A percentile compares a stretch with the other conserved stretches of the same genome.
These are phyloP conservation scores for Drosophila seguyi DNA, from an alignment of 1,140 invertebrate genomes.

Conservation along the genomic window DNA sequence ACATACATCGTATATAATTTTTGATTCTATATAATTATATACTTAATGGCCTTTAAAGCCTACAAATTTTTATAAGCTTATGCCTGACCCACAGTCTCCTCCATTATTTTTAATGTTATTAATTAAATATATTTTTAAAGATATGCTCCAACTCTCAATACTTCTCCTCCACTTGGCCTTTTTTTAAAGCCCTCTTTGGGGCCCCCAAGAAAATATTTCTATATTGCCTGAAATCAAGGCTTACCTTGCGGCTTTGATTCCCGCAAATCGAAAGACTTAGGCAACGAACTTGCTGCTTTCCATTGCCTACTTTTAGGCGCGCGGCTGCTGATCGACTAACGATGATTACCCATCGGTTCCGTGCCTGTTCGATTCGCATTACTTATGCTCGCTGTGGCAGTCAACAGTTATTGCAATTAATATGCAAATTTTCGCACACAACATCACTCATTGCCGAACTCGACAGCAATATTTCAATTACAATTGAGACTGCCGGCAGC, in stretches of 20 bases:
- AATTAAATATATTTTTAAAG: too few relatives aligned
- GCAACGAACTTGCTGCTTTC: slow-evolving; percentile 39
- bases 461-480: slow-evolving; percentile 67
- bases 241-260: slow-evolving; percentile 18
- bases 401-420: slow-evolving; percentile 62
- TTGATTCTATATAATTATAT: neutral
- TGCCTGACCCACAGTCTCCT: too few relatives aligned
- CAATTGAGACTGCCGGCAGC: slow-evolving; percentile 37
- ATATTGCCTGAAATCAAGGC: neutral
- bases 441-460: slow-evolving; percentile 53
- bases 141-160: too few relatives aligned
- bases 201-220: too few relatives aligned
- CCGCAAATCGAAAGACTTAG: slow-evolving; percentile 55
- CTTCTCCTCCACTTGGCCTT: too few relatives aligned
- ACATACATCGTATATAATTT: neutral
- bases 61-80: neutral
- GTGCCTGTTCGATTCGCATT: slow-evolving; percentile 5
- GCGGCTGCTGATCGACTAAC: neutral
- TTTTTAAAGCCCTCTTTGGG: neutral
- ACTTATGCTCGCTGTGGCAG: slow-evolving; percentile 37
- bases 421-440: slow-evolving; percentile 60
- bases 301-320: slow-evolving; percentile 39
- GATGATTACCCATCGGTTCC: neutral
- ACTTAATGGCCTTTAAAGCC: neutral
- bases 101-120: too few relatives aligned